Evolutionary conservation across 2,888 invertebrate genomes (phyloP).

Genomic region (Dynastes grantii): DNA sequence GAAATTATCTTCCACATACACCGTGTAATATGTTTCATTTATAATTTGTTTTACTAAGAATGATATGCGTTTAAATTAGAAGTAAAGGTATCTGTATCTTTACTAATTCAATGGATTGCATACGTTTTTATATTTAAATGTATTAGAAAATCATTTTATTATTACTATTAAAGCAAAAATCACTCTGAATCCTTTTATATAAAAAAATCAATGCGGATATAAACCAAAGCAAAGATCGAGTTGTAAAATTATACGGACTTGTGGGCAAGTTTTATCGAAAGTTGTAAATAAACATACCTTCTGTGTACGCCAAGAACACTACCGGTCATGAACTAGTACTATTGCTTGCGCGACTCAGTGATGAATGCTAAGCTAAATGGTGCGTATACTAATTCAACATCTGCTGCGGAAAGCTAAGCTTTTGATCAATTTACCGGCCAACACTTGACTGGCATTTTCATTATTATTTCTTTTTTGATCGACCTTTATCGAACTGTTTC

Average conservation of each 20-base stretch:
- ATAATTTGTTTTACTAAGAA: too few species aligned
- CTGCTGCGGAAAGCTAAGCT: conserved; percentile 62
- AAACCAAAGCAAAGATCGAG: background rate
- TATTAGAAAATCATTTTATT: too few species aligned
- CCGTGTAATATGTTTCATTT: too few species aligned
- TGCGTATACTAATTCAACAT: conserved; percentile 62
- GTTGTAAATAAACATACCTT: conserved; percentile 64
- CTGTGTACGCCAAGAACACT: conserved; percentile 63
- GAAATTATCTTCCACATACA: too few species aligned
- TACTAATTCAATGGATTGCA: too few species aligned
- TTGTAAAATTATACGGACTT: conserved; percentile 52
- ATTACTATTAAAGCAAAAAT: too few species aligned
- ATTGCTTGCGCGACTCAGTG: conserved; percentile 61
- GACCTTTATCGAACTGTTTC: conserved; percentile 48
- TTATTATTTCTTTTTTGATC: conserved; percentile 50
- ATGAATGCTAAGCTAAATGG: conserved; percentile 64
- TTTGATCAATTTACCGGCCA: conserved; percentile 60
- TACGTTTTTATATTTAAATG: too few species aligned
- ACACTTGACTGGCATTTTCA: conserved; percentile 54
- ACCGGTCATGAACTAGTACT: conserved; percentile 61
- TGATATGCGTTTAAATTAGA: too few species aligned
- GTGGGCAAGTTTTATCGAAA: conserved; percentile 59
- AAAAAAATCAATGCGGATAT: background rate
- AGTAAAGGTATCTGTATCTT: too few species aligned
- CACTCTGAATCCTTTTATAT: too few species aligned